phyloP scores from a whole-genome alignment of 2,797 vertebrate species.

The Potorous gilbertii region DNA sequence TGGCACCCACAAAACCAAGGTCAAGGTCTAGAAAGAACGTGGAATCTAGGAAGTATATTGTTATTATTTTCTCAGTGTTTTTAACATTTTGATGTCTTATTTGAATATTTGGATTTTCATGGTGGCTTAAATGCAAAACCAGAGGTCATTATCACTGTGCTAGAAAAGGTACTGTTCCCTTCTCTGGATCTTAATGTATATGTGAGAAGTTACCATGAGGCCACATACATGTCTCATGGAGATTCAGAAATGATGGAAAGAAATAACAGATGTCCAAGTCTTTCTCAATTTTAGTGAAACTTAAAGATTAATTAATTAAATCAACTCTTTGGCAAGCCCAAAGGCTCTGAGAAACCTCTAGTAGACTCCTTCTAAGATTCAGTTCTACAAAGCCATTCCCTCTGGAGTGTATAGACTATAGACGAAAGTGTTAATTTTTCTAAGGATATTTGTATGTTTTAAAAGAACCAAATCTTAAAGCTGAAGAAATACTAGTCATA shows the following conservation, averaged over 20 bases:
- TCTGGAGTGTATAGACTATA: neutral
- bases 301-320: neutral
- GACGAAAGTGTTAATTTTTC: neutral
- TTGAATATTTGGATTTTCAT: neutral
- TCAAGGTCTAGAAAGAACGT: neutral
- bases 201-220: neutral
- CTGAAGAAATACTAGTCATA: neutral
- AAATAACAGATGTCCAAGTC: neutral
- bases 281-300: neutral
- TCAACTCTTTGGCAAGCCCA: neutral
- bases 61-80: neutral
- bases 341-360: neutral
- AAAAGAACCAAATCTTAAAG: neutral
- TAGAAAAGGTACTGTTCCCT: neutral
- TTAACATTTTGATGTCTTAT: neutral
- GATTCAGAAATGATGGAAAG: neutral
- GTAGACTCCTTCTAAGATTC: neutral
- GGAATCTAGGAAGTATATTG: neutral
- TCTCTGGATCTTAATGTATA: neutral
- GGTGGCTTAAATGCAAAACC: neutral
- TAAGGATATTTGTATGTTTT: neutral
- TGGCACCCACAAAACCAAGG: neutral
- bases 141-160: neutral
- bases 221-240: neutral
- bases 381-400: neutral